phyloP scores from a whole-genome alignment of 2,888 invertebrate species.

The Morpho deidamia region DNA sequence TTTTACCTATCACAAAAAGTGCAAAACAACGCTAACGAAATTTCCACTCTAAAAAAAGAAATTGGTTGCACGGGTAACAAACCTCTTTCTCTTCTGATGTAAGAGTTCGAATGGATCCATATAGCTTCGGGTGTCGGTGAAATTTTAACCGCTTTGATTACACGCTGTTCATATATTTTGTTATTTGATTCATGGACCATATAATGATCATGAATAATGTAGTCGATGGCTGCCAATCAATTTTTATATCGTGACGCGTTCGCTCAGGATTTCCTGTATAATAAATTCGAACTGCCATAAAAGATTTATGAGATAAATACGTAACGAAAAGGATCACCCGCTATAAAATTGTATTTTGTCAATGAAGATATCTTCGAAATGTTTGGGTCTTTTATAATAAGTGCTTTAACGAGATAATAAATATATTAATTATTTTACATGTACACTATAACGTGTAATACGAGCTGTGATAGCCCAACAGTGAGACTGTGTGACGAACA shows the following conservation, averaged over 20 bases:
- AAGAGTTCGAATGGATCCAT: slow-evolving; percentile 28
- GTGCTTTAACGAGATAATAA: too few species aligned
- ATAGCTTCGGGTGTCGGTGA: slow-evolving; percentile 31
- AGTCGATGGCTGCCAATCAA: slow-evolving; percentile 7
- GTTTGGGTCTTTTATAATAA: too few species aligned
- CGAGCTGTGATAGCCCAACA: too few species aligned
- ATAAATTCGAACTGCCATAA: neutral
- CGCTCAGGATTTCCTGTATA: slow-evolving; percentile 2
- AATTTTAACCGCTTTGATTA: slow-evolving; percentile 23
- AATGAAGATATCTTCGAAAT: neutral
- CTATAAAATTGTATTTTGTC: too few species aligned
- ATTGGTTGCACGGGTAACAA: neutral
- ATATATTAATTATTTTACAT: too few species aligned
- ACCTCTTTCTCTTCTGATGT: slow-evolving; percentile 35
- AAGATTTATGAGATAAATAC: neutral
- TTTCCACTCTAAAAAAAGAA: neutral
- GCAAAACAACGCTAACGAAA: too few species aligned
- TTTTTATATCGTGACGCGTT: neutral
- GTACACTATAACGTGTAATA: too few species aligned
- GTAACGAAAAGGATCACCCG: too few species aligned
- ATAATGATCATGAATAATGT: slow-evolving; percentile 8
- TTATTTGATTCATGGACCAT: slow-evolving; percentile 22
- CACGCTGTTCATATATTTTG: slow-evolving; percentile 20
- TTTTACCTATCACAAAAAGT: too few species aligned
- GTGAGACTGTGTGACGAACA: too few species aligned